phyloP scores from a whole-genome alignment of 2,888 invertebrate genomes.

The Idaea biselata region DNA sequence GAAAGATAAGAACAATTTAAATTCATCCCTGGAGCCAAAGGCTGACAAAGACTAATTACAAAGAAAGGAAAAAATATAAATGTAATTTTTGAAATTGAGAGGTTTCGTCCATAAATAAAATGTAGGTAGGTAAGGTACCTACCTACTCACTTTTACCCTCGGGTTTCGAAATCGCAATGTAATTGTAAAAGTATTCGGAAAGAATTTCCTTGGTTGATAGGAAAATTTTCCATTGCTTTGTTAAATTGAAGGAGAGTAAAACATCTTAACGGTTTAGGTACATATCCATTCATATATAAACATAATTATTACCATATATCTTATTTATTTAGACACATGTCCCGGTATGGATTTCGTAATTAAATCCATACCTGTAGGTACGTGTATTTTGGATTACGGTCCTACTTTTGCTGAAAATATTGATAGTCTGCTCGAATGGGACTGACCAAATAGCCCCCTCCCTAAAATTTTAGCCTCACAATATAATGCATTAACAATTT shows the following conservation, averaged over 20 bases:
- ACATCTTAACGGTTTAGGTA: too few relatives aligned
- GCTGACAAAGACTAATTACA: constrained; percentile 38
- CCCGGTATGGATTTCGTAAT: too few relatives aligned
- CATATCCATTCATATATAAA: too few relatives aligned
- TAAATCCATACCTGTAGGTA: too few relatives aligned
- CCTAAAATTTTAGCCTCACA: too few relatives aligned
- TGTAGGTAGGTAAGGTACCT: constrained; percentile 8
- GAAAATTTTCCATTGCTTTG: neutral
- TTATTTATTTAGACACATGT: too few relatives aligned
- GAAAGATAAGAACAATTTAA: constrained; percentile 27
- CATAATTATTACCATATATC: too few relatives aligned
- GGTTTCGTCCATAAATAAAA: constrained; percentile 20
- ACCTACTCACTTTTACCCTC: neutral
- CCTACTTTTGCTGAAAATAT: too few relatives aligned
- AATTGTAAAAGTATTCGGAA: neutral
- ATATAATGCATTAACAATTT: too few relatives aligned
- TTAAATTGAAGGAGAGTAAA: neutral
- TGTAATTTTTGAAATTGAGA: constrained; percentile 32
- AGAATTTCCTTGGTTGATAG: neutral
- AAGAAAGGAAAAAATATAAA: constrained; percentile 32
- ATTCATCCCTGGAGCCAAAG: constrained; percentile 19
- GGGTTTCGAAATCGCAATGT: neutral
- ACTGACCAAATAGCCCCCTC: too few relatives aligned
- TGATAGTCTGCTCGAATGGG: too few relatives aligned
- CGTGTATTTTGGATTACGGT: too few relatives aligned